Conservation (phyloP, 1,140 invertebrate genomes). For the Macrobrachium nipponense region DNA sequence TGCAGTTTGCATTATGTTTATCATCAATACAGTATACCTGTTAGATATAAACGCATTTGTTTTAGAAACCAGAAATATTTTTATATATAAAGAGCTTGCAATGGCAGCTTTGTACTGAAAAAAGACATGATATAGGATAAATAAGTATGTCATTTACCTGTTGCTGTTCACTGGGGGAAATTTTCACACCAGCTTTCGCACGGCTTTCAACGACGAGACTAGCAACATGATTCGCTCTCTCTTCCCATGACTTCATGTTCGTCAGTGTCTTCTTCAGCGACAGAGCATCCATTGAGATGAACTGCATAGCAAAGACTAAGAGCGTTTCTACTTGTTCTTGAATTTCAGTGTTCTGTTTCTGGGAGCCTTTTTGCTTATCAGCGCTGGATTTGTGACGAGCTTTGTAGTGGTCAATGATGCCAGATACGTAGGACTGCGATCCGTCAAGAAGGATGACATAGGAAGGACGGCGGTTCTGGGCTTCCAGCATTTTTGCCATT, state of each 20-base stretch:
- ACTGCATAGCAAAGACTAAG: constrained; percentile 84
- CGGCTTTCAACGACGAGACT: constrained; percentile 68
- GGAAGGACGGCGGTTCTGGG: constrained; percentile 74
- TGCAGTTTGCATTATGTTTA: too few species aligned
- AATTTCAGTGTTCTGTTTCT: constrained; percentile 19
- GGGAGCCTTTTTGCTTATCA: constrained; percentile 65
- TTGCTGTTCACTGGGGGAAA: constrained; percentile 1
- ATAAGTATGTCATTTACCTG: constrained; percentile 22
- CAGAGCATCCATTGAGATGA: constrained; percentile 80
- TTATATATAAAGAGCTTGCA: too few species aligned
- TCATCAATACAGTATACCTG: too few species aligned
- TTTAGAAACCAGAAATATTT: too few species aligned
- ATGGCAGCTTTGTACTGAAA: background rate
- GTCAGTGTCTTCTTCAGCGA: constrained; percentile 72
- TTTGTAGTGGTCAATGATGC: constrained; percentile 79
- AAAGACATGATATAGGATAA: background rate
- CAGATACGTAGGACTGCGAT: constrained; percentile 87
- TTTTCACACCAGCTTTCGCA: constrained; percentile 63
- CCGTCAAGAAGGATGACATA: constrained; percentile 88
- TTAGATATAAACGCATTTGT: too few species aligned
- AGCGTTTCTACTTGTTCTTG: constrained; percentile 78
- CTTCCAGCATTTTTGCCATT: constrained; percentile 87
- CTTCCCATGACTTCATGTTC: constrained; percentile 67
- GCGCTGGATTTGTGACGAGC: constrained; percentile 69
- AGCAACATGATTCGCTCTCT: constrained; percentile 67